phyloP scores from a whole-genome alignment of 2,888 invertebrate genomes.

The Melanotus villosus region DNA sequence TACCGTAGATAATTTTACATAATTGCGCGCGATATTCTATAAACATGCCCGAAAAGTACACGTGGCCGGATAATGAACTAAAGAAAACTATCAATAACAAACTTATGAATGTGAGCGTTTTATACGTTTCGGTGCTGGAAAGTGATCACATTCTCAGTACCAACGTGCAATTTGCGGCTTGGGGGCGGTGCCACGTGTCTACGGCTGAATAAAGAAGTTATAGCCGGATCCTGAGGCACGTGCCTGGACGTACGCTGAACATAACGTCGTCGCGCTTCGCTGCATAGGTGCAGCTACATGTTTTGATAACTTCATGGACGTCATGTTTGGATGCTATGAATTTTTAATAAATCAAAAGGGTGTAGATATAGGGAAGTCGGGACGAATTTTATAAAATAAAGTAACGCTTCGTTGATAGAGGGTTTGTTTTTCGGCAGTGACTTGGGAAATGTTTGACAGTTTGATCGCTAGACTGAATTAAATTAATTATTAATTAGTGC shows the following conservation, averaged over 20 bases:
- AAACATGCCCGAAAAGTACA: conserved; percentile 66
- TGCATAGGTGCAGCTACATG: conserved; percentile 60
- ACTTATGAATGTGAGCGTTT: conserved; percentile 58
- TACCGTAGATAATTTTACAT: conserved; percentile 67
- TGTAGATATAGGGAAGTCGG: not conserved
- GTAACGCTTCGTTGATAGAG: not conserved
- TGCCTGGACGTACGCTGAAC: conserved; percentile 58
- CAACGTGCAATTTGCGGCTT: conserved; percentile 67
- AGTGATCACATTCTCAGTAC: conserved; percentile 60
- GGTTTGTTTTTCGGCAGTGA: conserved; percentile 19
- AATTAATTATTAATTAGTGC: too few relatives aligned
- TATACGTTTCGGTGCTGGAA: not conserved
- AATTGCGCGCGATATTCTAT: conserved; percentile 63
- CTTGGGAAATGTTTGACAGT: conserved; percentile 14
- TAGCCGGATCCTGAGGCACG: conserved; percentile 63
- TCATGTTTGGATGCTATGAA: conserved; percentile 37
- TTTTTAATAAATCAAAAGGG: conserved; percentile 34
- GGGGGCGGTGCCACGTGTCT: conserved; percentile 68
- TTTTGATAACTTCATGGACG: conserved; percentile 45
- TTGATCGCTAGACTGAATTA: too few relatives aligned
- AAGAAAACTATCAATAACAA: conserved; percentile 69
- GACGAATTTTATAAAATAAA: conserved; percentile 3
- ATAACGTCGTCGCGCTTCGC: conserved; percentile 64
- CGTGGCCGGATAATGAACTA: conserved; percentile 69
- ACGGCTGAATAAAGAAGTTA: conserved; percentile 67